Percentiles rank a stretch among this genome's conserved stretches.
Conservation (phyloP, 2,797 vertebrate genomes). For the Octomys mimax region DNA sequence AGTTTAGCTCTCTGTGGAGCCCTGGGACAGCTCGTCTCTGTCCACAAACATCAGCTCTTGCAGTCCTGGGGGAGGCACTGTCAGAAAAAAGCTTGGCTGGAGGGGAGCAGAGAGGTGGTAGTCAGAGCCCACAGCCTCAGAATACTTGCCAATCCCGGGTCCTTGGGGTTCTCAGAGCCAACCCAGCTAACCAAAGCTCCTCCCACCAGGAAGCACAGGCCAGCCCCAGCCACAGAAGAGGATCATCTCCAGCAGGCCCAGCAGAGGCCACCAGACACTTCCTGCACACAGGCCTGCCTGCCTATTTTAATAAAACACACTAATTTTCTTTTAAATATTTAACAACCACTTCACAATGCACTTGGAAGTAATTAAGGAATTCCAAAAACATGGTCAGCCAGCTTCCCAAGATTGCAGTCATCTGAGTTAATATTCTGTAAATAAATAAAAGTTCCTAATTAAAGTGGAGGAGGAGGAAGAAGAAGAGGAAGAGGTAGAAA, state of each 20-base stretch:
- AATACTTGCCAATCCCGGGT: accelerated
- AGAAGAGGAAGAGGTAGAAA: not conserved
- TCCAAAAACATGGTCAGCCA: accelerated
- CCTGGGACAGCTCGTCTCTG: not conserved
- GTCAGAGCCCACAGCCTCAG: not conserved
- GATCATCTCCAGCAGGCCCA: not conserved
- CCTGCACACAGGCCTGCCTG: accelerated
- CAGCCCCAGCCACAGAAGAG: not conserved
- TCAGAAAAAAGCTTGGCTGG: not conserved
- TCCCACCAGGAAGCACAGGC: not conserved
- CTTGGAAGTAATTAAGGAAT: not conserved
- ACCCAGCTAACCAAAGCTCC: not conserved
- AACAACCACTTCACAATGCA: not conserved
- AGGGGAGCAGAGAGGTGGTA: not conserved
- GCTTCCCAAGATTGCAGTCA: not conserved
- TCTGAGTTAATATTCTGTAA: not conserved
- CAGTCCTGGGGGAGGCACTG: not conserved
- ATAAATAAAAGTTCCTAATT: not conserved
- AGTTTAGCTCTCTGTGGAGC: not conserved
- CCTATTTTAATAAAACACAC: accelerated
- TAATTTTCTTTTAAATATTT: not conserved
- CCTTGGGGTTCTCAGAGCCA: not conserved
- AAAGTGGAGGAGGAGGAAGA: not conserved
- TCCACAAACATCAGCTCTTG: not conserved
- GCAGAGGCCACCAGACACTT: not conserved